Evolutionary conservation across 2,113 vertebrate species (phyloP), one percentile per base, ranked within the genome.

Genomic region (Hipposideros armiger): DNA sequence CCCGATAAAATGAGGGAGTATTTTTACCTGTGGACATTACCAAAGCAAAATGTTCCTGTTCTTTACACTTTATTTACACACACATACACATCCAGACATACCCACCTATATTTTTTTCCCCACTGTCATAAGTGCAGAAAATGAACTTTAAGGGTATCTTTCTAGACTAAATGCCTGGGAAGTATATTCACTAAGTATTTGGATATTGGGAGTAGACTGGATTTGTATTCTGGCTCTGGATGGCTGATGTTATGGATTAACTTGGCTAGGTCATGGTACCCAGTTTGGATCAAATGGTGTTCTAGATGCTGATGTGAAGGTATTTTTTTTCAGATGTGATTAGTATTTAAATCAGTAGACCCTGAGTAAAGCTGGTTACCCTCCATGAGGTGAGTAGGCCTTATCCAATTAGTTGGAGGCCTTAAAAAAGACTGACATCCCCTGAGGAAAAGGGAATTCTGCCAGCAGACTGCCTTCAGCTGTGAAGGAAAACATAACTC

Each of bases 191-290:
- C n/a, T 50, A 78, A 56, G n/a, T 58, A 77, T 92, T 56, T 78
- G 30, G 14, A 72, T 83, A 5, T 66, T 72, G 56, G 20, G 20
- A 6, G 30, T 78, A 73, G 32, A 67, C 7, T 40, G 14, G 73
- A 36, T 77, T 96, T 72, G 16, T 81, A 30, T 87, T 28, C 19
- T 84, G 11, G 10, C 9, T 87, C 62, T 90, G 20, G 66, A 67
- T 81, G 42, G 7, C 10, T 87, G 70, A 87, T 94, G 94, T 91
- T 89, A 58, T 47, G 20, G 81, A 58, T 58, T 62, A 80, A 90
- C 6, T 78, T 95, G 60, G 28, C 45, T 81, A 74, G n/a, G 13
- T 13, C 14, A 73, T 7, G 28, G 15, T 10, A 76, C 19, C 5
- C 47, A 84, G 45, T 87, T 93, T 95, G 84, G 64, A 82, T 90